Percentiles rank a stretch among this genome's conserved stretches.
Evolutionary conservation across 2,888 invertebrate genomes (phyloP).

Genomic region (Eilema griseolum): DNA sequence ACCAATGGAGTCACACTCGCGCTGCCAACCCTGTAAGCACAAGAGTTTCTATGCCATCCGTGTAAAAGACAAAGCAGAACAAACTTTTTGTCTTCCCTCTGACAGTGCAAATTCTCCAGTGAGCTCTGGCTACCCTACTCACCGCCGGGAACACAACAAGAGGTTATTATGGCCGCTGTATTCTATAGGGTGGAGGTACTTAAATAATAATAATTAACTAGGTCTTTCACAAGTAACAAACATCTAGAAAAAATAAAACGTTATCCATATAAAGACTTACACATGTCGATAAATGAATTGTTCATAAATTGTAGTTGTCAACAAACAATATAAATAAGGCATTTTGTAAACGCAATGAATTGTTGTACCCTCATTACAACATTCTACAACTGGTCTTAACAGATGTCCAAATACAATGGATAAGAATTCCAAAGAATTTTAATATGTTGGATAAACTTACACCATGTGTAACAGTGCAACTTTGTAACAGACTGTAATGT

Average conservation of each 20-base stretch:
- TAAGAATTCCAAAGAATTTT: not conserved
- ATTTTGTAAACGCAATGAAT: not conserved
- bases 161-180: too few relatives aligned
- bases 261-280: constrained; percentile 4
- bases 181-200: too few relatives aligned
- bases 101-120: too few relatives aligned
- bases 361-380: not conserved
- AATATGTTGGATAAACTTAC: not conserved
- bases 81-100: too few relatives aligned
- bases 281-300: constrained; percentile 16
- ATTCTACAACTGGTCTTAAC: not conserved
- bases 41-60: too few relatives aligned
- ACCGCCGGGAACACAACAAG: too few relatives aligned
- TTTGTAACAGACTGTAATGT: not conserved
- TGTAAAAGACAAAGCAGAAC: too few relatives aligned
- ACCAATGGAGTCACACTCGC: too few relatives aligned
- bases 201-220: not conserved
- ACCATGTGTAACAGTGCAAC: too few relatives aligned
- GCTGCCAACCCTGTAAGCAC: too few relatives aligned
- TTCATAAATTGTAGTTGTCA: not conserved
- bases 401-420: constrained; percentile 3
- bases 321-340: constrained; percentile 2
- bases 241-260: not conserved
- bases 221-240: not conserved
- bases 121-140: too few relatives aligned